phyloP scores from a whole-genome alignment of 2,888 invertebrate species.

The Campopleginae sp. region DNA sequence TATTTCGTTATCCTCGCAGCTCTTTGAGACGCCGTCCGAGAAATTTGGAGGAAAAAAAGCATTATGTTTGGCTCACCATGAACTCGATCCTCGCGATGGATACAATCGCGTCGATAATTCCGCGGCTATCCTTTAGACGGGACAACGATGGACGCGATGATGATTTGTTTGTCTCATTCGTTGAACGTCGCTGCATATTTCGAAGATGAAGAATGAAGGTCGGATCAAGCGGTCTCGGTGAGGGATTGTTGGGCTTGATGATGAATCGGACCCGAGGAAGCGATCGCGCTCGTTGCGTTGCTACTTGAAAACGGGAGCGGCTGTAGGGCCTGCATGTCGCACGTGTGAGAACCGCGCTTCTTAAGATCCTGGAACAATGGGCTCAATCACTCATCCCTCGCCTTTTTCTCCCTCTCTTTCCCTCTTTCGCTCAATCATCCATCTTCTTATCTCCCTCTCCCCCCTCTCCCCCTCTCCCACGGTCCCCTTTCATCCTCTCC shows the following conservation, averaged over 20 bases:
- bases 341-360: conserved; percentile 84
- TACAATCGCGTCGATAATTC: conserved; percentile 63
- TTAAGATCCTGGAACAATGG: conserved; percentile 84
- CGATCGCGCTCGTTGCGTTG: conserved; percentile 80
- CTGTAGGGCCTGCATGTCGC: conserved; percentile 84
- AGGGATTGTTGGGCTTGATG: conserved; percentile 78
- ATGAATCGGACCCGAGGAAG: conserved; percentile 79
- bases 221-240: conserved; percentile 82
- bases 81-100: conserved; percentile 71
- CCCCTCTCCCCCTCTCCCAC: neutral
- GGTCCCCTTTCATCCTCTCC: conserved; percentile 12
- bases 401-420: neutral
- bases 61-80: conserved; percentile 79
- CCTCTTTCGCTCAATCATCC: neutral
- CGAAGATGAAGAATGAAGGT: conserved; percentile 47
- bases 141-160: conserved; percentile 44
- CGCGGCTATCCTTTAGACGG: conserved; percentile 50
- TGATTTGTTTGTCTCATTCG: conserved; percentile 54
- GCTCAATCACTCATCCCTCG: conserved; percentile 55
- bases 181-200: conserved; percentile 39
- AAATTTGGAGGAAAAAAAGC: neutral
- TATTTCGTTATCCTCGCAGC: conserved; percentile 14
- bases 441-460: conserved; percentile 18
- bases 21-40: conserved; percentile 21
- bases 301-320: conserved; percentile 82